A percentile compares a stretch with the other conserved stretches of the same genome.
Conservation (phyloP, 2,113 vertebrate genomes). For the Eonycteris spelaea region DNA sequence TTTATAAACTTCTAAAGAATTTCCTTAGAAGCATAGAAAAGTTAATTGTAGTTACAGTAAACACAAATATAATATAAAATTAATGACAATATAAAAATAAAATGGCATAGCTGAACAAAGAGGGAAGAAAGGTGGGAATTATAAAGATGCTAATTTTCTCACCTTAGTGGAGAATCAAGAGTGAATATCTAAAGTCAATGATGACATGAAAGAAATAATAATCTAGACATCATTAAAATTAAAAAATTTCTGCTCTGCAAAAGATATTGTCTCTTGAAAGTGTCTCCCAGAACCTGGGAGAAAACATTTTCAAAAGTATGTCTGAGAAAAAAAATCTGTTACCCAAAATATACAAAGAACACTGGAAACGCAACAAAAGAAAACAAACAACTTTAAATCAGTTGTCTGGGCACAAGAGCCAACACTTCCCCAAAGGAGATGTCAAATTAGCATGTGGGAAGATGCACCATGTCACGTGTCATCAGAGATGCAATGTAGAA, state of each 20-base stretch:
- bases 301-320: background rate
- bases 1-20: background rate
- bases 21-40: background rate
- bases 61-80: background rate
- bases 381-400: background rate
- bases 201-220: background rate
- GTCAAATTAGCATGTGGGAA: no score
- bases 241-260: background rate
- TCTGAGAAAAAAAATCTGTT: no score
- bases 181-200: background rate
- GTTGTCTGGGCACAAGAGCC: background rate
- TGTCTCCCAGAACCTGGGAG: background rate
- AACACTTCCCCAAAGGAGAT: background rate
- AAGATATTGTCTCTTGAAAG: background rate
- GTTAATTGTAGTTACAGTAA: background rate
- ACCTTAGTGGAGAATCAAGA: background rate
- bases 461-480: rapidly evolving
- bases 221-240: background rate
- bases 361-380: background rate
- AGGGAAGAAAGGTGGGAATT: background rate
- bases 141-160: background rate
- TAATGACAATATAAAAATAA: background rate
- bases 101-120: background rate
- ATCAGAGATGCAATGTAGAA: background rate
- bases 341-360: background rate